Percentiles rank a stretch among this genome's conserved stretches.
These are phyloP conservation scores for Protomyctophum bolini DNA, from an alignment of 2,113 vertebrate species.

Conservation along the genomic window DNA sequence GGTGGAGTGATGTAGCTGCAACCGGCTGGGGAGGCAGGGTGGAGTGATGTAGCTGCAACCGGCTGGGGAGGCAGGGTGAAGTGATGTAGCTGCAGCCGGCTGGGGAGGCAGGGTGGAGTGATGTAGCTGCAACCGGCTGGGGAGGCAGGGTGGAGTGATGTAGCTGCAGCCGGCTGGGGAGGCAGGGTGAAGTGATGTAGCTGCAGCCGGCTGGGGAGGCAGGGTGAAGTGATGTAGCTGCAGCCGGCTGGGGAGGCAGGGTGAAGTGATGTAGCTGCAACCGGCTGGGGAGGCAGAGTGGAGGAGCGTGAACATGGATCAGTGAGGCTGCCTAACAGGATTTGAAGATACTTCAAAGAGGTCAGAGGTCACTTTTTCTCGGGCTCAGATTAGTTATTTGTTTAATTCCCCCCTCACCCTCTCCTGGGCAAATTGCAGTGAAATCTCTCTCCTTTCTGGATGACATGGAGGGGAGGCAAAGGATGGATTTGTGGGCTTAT, in stretches of 20 bases:
- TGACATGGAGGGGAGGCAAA: slow-evolving; percentile 28
- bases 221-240: slow-evolving; percentile 33
- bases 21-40: slow-evolving; percentile 7
- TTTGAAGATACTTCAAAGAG: slow-evolving; percentile 66
- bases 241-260: slow-evolving; percentile 1
- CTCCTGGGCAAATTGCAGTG: slow-evolving; percentile 30
- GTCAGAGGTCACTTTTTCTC: slow-evolving; percentile 65
- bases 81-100: background rate
- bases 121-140: too few species aligned
- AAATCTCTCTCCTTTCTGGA: slow-evolving; percentile 44
- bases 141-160: slow-evolving; percentile 34
- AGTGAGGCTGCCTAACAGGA: slow-evolving; percentile 63
- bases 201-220: too few species aligned
- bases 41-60: slow-evolving; percentile 15
- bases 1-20: slow-evolving; percentile 27
- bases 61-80: slow-evolving; percentile 27
- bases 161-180: too few species aligned
- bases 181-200: slow-evolving; percentile 34
- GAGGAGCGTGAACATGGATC: slow-evolving; percentile 55
- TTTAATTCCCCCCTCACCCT: slow-evolving; percentile 41
- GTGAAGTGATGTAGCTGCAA: slow-evolving; percentile 9
- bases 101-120: slow-evolving; percentile 34
- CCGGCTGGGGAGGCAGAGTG: slow-evolving; percentile 17
- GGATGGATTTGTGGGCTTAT: slow-evolving; percentile 50
- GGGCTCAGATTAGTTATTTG: slow-evolving; percentile 53